Evolutionary conservation across 2,888 invertebrate species (phyloP).

Genomic region (Amphimallon solstitiale): DNA sequence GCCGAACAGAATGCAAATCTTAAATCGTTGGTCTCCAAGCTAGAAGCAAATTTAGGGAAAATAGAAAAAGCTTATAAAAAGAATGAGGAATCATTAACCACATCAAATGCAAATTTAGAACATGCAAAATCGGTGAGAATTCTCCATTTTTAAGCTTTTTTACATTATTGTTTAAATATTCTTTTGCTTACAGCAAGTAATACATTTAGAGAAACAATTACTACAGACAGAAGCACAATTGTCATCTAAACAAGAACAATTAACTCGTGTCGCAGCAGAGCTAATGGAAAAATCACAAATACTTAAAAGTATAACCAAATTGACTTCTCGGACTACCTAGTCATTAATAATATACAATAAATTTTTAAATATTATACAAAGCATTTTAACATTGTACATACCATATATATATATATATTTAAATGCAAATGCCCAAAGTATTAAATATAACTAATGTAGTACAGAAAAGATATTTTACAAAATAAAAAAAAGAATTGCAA

Average conservation of each 20-base stretch:
- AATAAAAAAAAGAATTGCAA: too few species aligned
- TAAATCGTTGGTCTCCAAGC: slow-evolving; percentile 51
- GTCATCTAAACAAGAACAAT: slow-evolving; percentile 48
- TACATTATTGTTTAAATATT: background rate
- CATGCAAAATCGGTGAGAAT: slow-evolving; percentile 53
- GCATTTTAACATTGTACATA: background rate
- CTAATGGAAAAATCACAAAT: slow-evolving; percentile 52
- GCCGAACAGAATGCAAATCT: slow-evolving; percentile 52
- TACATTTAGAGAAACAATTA: slow-evolving; percentile 52
- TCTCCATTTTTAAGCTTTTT: background rate
- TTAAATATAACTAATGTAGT: too few species aligned
- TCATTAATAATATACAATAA: slow-evolving; percentile 34
- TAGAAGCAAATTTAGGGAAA: slow-evolving; percentile 55
- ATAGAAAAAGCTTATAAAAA: slow-evolving; percentile 55
- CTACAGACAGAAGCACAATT: slow-evolving; percentile 47
- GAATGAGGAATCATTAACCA: slow-evolving; percentile 54
- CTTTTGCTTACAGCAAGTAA: slow-evolving; percentile 52
- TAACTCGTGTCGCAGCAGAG: slow-evolving; percentile 51
- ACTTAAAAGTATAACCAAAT: slow-evolving; percentile 56
- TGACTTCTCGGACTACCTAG: slow-evolving; percentile 49
- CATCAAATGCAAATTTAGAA: slow-evolving; percentile 51
- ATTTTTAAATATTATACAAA: slow-evolving; percentile 5
- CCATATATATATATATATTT: background rate
- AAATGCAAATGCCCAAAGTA: too few species aligned
- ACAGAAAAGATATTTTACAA: too few species aligned